phyloP scores from a whole-genome alignment of 2,797 vertebrate genomes.

The Anabas testudineus region DNA sequence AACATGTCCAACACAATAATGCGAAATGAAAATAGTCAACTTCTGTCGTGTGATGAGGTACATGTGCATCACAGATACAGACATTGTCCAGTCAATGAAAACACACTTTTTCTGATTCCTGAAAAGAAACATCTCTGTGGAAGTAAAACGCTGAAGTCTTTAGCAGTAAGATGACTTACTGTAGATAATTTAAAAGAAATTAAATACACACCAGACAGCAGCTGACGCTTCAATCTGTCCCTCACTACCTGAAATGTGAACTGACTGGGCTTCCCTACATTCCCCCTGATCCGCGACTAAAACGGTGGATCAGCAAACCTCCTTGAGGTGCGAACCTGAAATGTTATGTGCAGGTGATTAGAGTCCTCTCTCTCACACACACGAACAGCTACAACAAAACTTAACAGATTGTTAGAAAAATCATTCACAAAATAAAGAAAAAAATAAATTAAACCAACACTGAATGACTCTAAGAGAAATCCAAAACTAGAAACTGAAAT shows the following conservation, averaged over 20 bases:
- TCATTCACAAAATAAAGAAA: neutral
- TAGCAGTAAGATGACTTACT: slow-evolving; percentile 13
- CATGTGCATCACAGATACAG: neutral
- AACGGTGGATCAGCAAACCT: neutral
- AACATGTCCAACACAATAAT: slow-evolving; percentile 3
- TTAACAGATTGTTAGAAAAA: neutral
- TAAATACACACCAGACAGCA: neutral
- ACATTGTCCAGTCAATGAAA: neutral
- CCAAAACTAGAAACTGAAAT: slow-evolving; percentile 3
- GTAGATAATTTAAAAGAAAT: neutral
- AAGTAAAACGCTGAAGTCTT: neutral
- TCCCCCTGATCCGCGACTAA: neutral
- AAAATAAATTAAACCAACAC: slow-evolving; percentile 3
- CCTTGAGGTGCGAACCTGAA: neutral
- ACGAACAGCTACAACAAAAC: neutral
- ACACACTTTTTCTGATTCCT: slow-evolving; percentile 6
- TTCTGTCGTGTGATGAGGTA: neutral
- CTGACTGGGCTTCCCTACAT: neutral
- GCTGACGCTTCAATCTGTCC: neutral
- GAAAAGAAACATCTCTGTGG: neutral
- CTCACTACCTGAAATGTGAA: no score
- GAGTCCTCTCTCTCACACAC: neutral
- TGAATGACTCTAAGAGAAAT: neutral
- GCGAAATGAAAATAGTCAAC: neutral
- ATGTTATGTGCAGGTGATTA: neutral